Conservation (phyloP, 35 echinoderm and acorn worm species). For the Amphiura filiformis region DNA sequence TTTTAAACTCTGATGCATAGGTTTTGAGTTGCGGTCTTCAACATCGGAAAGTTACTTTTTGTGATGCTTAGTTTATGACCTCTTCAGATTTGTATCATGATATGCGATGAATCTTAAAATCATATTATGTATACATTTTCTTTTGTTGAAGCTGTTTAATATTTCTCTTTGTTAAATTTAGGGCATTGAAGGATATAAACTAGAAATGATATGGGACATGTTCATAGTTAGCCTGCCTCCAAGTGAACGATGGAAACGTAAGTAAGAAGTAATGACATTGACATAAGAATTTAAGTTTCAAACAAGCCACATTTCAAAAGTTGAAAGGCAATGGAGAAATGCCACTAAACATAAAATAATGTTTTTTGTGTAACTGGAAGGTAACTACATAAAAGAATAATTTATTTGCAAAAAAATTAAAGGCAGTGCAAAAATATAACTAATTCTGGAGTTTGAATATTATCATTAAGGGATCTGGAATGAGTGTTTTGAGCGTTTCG, state of each 20-base stretch:
- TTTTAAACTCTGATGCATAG: neutral
- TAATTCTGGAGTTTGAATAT: no score
- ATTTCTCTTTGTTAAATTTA: neutral
- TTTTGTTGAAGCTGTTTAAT: neutral
- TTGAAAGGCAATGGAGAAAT: no score
- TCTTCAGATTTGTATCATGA: neutral
- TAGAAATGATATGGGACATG: neutral
- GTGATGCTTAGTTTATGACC: neutral
- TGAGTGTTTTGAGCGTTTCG: no score
- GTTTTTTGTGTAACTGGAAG: no score
- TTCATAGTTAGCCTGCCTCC: neutral
- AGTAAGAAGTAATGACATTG: no score
- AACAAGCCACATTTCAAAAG: no score
- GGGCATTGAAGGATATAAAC: neutral
- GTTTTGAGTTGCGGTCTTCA: neutral
- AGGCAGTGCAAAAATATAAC: no score
- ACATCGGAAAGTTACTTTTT: neutral
- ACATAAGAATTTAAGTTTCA: no score
- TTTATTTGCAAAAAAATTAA: no score
- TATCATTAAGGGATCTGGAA: no score
- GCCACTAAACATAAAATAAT: no score
- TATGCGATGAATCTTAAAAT: neutral
- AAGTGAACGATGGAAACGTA: neutral
- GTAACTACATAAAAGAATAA: no score
- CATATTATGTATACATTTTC: neutral